Conservation (phyloP, 2,797 vertebrate species). For the Orientallactaga sibirica region DNA sequence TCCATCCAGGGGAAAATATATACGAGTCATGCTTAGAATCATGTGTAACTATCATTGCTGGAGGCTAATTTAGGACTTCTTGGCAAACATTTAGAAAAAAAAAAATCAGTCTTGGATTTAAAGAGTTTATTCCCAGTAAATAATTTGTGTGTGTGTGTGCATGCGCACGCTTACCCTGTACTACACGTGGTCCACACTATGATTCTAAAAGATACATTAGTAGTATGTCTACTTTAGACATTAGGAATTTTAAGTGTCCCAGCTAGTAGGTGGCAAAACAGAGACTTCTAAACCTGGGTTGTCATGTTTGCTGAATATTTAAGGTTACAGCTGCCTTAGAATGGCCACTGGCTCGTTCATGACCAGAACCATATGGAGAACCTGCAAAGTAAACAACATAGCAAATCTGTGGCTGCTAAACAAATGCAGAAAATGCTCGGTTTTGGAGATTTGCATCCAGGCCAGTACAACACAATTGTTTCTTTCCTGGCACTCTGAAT, state of each 20-base stretch:
- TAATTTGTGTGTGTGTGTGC: not conserved
- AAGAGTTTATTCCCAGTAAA: conserved; percentile 25
- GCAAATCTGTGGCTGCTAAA: not conserved
- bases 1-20: conserved; percentile 47
- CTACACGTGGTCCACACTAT: not conserved
- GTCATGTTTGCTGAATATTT: not conserved
- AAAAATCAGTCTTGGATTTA: not conserved
- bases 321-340: not conserved
- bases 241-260: not conserved
- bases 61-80: conserved; percentile 43
- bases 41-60: conserved; percentile 40
- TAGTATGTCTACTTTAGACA: conserved; percentile 26
- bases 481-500: conserved; percentile 37
- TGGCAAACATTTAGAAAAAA: not conserved
- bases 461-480: not conserved
- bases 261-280: not conserved
- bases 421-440: not conserved
- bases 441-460: not conserved
- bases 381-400: not conserved
- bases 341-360: not conserved
- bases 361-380: not conserved
- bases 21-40: conserved; percentile 1
- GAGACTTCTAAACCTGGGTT: not conserved
- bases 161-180: not conserved
- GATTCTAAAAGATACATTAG: not conserved